Evolutionary conservation across 2,888 invertebrate genomes (phyloP), one percentile per base, ranked within the genome.

Genomic region (Rhingia rostrata): DNA sequence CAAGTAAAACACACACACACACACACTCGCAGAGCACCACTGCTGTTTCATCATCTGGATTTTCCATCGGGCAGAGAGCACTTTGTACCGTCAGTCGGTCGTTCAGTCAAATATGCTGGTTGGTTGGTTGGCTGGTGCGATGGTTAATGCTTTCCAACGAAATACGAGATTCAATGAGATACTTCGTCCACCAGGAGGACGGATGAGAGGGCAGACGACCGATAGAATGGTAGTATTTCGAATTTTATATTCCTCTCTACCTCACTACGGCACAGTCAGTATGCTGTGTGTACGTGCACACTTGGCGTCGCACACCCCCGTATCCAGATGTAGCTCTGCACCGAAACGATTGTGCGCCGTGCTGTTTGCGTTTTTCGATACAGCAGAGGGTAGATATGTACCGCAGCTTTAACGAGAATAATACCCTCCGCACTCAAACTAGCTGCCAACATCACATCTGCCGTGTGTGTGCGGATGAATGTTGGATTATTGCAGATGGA

Each of bases 101-200:
- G 72, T 30, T 60, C 33, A 51, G 54, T 60, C 64, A 58, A 53
- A 35, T 54, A 56, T 49, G 67, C 54, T 37, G 69, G 70, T 56
- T 82, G 61, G 64, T 22, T 22, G 22, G 22, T 37, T 73, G 43
- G 61, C 49, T 61, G 74, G 80, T 74, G 64, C 69, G 74, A 74
- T 84, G 69, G 78, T 66, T 84, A 84, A 84, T 84, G 74, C 84
- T 60, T 75, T 80, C 80, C 80, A 80, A 75, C 74, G 74, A 84
- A 84, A 80, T 80, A 84, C 84, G 84, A 84, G 84, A 80, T 84
- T 84, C 80, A 80, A 79, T 70, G 83, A 79, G 80, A 69, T 70
- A 84, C 60, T 69, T 70, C 30, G 22, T 22, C 33, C 22, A 67
- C 14, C 32, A n/a, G 41, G 69, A 53, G 69, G 83, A 84, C 64